Conservation (phyloP, 2,113 vertebrate species). For the Erythrolamprus reginae region DNA sequence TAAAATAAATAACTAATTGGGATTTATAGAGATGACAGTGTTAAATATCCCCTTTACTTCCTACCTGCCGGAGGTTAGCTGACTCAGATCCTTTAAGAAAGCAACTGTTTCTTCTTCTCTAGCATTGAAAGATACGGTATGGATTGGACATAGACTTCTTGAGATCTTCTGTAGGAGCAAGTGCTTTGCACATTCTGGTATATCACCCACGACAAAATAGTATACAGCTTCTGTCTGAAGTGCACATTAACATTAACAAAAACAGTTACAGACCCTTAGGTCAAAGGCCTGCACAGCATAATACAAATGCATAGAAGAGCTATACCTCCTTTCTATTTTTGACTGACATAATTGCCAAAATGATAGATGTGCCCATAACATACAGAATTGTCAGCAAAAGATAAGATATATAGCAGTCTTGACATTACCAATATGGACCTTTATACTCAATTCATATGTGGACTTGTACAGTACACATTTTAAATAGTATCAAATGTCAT, state of each 20-base stretch:
- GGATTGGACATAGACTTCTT: slow-evolving; percentile 55
- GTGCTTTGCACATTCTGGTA: slow-evolving; percentile 56
- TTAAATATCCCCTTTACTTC: slow-evolving; percentile 23
- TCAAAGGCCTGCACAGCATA: background rate
- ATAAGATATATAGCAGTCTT: background rate
- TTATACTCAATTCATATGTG: background rate
- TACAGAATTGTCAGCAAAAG: background rate
- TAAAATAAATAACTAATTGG: too few species aligned
- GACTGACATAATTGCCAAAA: background rate
- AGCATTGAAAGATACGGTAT: slow-evolving; percentile 76
- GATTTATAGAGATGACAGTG: slow-evolving; percentile 3
- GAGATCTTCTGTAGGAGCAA: slow-evolving; percentile 56
- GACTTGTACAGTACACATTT: background rate
- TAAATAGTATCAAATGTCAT: background rate
- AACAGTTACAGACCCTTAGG: background rate
- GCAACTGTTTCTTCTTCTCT: slow-evolving; percentile 61
- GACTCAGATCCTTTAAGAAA: slow-evolving; percentile 71
- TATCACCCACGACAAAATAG: slow-evolving; percentile 72
- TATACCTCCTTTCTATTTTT: background rate
- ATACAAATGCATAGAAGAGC: too few species aligned
- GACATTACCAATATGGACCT: background rate
- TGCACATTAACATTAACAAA: slow-evolving; percentile 3
- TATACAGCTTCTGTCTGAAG: slow-evolving; percentile 74
- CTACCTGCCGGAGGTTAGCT: slow-evolving; percentile 69
- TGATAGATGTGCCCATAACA: background rate